These are phyloP conservation scores for Phrynocephalus versicolor DNA, from an alignment of 2,113 vertebrate species.

Conservation along the genomic window DNA sequence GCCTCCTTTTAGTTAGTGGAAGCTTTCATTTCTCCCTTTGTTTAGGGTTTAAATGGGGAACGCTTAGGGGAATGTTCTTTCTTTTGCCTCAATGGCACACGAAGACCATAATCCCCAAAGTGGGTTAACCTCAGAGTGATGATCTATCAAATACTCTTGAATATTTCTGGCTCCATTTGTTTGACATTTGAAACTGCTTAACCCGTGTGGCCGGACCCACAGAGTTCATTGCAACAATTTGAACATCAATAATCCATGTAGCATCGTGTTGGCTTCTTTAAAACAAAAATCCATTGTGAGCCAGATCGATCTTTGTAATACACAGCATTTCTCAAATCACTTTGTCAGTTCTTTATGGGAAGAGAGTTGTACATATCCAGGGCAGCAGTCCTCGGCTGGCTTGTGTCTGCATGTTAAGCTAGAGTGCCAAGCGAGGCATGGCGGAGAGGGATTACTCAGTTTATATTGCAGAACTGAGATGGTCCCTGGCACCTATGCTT, in stretches of 20 bases:
- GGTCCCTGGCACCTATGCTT: neutral
- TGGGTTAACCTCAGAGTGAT: neutral
- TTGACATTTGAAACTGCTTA: neutral
- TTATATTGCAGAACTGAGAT: no score
- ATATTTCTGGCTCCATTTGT: neutral
- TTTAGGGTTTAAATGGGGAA: neutral
- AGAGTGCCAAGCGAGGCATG: neutral
- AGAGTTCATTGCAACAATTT: neutral
- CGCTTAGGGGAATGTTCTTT: neutral
- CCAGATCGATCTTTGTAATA: neutral
- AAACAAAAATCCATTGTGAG: no score
- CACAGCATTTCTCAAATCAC: neutral
- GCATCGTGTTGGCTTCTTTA: no score
- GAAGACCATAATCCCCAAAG: no score
- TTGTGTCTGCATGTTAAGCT: neutral
- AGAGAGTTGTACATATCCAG: neutral
- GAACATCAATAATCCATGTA: neutral
- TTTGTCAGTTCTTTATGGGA: no score
- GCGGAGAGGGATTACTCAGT: neutral
- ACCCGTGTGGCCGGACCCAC: no score
- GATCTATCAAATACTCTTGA: neutral
- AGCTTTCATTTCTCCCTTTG: neutral
- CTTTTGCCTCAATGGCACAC: neutral
- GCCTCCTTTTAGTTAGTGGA: neutral
- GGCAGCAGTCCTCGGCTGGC: neutral